These are phyloP conservation scores for Drosophila quinaria DNA, from an alignment of 2,888 invertebrate species.

Conservation along the genomic window DNA sequence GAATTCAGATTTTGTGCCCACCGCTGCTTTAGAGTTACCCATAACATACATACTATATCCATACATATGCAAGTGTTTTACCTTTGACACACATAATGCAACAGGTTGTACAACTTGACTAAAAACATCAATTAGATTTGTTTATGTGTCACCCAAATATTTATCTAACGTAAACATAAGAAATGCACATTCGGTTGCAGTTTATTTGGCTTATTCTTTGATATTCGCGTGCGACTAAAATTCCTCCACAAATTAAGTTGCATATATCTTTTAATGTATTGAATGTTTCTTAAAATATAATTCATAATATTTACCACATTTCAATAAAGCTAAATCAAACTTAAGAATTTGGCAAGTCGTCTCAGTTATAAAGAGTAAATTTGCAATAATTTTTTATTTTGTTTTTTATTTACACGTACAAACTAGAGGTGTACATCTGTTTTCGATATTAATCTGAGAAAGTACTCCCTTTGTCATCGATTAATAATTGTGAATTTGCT, in stretches of 20 bases:
- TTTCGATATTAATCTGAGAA: not conserved
- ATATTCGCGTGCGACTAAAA: not conserved
- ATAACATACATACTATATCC: not conserved
- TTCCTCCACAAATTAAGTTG: not conserved
- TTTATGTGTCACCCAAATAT: not conserved
- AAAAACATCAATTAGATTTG: not conserved
- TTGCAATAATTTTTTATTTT: slow-evolving; percentile 7
- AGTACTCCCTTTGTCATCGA: slow-evolving; percentile 1
- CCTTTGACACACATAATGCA: not conserved
- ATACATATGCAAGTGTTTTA: not conserved
- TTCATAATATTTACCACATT: slow-evolving; percentile 1
- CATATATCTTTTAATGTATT: not conserved
- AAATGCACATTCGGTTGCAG: not conserved
- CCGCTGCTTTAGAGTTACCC: not conserved
- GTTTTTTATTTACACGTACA: slow-evolving; percentile 2
- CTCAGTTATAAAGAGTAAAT: not conserved
- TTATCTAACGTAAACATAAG: not conserved
- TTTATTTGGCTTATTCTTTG: not conserved
- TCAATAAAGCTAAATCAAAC: not conserved
- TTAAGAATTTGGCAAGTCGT: not conserved
- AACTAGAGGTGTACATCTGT: slow-evolving; percentile 5
- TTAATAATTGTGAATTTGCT: not conserved
- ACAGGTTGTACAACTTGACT: slow-evolving; percentile 1
- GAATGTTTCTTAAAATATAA: not conserved
- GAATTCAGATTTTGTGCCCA: too few species aligned